phyloP scores from a whole-genome alignment of 2,113 vertebrate species.

The Tenebrosternarchus preto region DNA sequence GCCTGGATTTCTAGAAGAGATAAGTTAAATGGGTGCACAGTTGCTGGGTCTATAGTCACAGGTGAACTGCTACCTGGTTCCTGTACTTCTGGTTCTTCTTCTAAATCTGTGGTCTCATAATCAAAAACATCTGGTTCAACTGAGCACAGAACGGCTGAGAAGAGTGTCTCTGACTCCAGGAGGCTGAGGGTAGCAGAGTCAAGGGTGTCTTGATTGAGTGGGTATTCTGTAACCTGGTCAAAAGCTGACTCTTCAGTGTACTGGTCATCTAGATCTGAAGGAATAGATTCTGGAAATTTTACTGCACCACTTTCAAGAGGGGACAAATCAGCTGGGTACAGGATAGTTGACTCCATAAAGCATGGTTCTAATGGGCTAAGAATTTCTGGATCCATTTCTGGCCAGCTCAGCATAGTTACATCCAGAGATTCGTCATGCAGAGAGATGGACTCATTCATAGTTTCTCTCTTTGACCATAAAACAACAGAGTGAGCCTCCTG shows the following conservation, averaged over 20 bases:
- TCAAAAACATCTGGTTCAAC: conserved; percentile 51
- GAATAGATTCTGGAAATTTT: conserved; percentile 58
- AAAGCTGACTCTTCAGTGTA: conserved; percentile 57
- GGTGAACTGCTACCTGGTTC: conserved; percentile 38
- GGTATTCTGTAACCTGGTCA: conserved; percentile 52
- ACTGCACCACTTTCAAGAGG: conserved; percentile 25
- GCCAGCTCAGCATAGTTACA: conserved; percentile 15
- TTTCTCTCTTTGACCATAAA: conserved; percentile 52
- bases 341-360: conserved; percentile 66
- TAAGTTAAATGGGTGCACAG: conserved; percentile 54
- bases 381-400: conserved; percentile 72
- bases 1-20: conserved; percentile 55
- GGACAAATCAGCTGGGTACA: conserved; percentile 12
- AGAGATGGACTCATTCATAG: not conserved
- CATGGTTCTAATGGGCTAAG: conserved; percentile 71
- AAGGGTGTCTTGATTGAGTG: conserved; percentile 52
- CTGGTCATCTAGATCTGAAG: conserved; percentile 63
- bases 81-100: conserved; percentile 40
- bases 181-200: conserved; percentile 43
- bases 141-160: conserved; percentile 50
- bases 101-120: conserved; percentile 34
- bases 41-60: conserved; percentile 56
- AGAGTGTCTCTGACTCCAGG: conserved; percentile 42
- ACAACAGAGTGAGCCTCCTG: conserved; percentile 40
- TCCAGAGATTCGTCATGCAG: not conserved